These are phyloP conservation scores for Pseudorasbora parva DNA, from an alignment of 2,113 vertebrate genomes.

Conservation along the genomic window DNA sequence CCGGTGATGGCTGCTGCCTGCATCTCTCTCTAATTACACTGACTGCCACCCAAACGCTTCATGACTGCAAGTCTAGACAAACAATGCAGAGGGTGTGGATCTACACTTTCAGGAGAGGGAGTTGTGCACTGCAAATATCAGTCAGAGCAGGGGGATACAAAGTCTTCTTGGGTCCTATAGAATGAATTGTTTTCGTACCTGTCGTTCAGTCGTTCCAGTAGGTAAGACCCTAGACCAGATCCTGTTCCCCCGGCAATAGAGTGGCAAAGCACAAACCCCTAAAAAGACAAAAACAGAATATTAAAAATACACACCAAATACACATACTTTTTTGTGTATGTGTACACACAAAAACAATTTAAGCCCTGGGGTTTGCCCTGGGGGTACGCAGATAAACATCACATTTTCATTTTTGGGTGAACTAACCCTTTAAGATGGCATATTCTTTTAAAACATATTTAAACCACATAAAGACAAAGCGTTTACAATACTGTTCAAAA, in stretches of 20 bases:
- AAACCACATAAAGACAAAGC: neutral
- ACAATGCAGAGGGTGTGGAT: conserved; percentile 37
- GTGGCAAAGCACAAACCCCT: conserved; percentile 98
- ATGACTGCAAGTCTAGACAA: conserved; percentile 12
- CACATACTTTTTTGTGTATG: too few relatives aligned
- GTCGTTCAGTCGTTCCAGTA: conserved; percentile 97
- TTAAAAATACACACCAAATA: neutral
- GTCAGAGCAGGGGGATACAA: neutral
- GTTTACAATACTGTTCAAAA: neutral
- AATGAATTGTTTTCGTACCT: conserved; percentile 73
- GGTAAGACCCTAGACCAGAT: conserved; percentile 94
- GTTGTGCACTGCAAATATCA: neutral
- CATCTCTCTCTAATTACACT: conserved; percentile 37
- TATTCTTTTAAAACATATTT: neutral
- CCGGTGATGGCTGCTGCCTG: conserved; percentile 5
- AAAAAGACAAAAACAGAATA: conserved; percentile 19
- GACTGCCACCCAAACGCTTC: conserved; percentile 31
- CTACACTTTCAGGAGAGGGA: neutral
- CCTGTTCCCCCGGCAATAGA: conserved; percentile 97
- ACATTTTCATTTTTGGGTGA: too few relatives aligned
- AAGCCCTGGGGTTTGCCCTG: too few relatives aligned
- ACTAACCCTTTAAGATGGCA: neutral
- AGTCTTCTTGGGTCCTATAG: neutral
- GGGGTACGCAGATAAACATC: too few relatives aligned
- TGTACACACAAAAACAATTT: too few relatives aligned